phyloP scores from a whole-genome alignment of 2,888 invertebrate genomes.

The Apamea anceps region DNA sequence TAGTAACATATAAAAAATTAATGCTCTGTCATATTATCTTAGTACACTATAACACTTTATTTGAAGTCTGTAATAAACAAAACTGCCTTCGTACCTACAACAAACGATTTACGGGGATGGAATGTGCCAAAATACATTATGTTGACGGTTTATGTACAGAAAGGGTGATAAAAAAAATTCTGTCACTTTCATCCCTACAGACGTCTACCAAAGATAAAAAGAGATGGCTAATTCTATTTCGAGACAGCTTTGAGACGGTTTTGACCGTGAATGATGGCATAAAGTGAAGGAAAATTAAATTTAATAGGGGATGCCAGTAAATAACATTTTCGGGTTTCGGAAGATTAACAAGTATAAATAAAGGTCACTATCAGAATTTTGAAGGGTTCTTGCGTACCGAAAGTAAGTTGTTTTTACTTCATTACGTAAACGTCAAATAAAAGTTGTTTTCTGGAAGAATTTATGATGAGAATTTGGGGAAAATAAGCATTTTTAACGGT shows the following conservation, averaged over 20 bases:
- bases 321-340: slow-evolving; percentile 27
- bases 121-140: slow-evolving; percentile 67
- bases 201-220: slow-evolving; percentile 9
- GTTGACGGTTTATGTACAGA: slow-evolving; percentile 61
- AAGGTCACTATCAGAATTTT: slow-evolving; percentile 16
- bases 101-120: slow-evolving; percentile 71
- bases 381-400: slow-evolving; percentile 11
- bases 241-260: slow-evolving; percentile 30
- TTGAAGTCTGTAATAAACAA: slow-evolving; percentile 56
- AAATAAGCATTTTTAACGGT: slow-evolving; percentile 38
- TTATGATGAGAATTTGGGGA: slow-evolving; percentile 35
- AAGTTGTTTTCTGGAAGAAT: slow-evolving; percentile 42
- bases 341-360: slow-evolving; percentile 49
- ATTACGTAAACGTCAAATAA: slow-evolving; percentile 44
- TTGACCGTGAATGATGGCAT: slow-evolving; percentile 38
- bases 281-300: slow-evolving; percentile 46
- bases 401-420: slow-evolving; percentile 33
- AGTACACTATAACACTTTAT: slow-evolving; percentile 24
- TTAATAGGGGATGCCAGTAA: slow-evolving; percentile 40
- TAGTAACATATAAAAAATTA: background rate
- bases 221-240: slow-evolving; percentile 45
- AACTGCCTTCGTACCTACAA: slow-evolving; percentile 66
- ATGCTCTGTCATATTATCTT: background rate
- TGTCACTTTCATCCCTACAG: slow-evolving; percentile 43
- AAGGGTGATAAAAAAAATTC: slow-evolving; percentile 58